Base-by-base conservation (phyloP, 2,888 invertebrate genomes). In the Apeira syringaria region DNA sequence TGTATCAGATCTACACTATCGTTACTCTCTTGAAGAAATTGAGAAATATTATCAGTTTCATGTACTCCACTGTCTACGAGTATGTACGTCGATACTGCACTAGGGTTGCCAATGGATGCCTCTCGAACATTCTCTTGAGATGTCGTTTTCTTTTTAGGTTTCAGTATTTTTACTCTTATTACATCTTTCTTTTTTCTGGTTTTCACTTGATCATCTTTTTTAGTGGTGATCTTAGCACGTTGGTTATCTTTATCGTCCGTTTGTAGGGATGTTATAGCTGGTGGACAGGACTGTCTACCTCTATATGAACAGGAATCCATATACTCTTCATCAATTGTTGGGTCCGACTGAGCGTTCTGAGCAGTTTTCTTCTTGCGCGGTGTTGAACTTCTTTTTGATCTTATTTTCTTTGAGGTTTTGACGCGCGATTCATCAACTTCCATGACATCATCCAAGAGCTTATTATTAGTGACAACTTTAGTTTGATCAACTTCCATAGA, bases 101-200 rank as follows among this genome's bases (percentile, higher is more conserved):
- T 64, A 1, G 20, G 33, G 24, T 56, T 49, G 3, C 41, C 40
- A 2, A 28, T 34, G 8, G 48, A 38, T 34, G 36, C 48, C 17
- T 53, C 47, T 26, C 27, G 15, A n/a, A 12, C 2, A 8, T 40
- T 57, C 10, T 52, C 51, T 8, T 42, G 41, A 17, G 33, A 48
- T 10, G 25, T 27, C 12, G 37, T 59, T 56, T 70, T 70, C 7
- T 27, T 43, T 36, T 60, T 74, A 1, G 87, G 87, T 43, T 72
- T 77, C 5, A 64, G 48, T 54, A 88, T 87, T 73, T 89, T 88
- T 0, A 88, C 86, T 72, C 77, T 85, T 9, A 88, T 86, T 0
- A 87, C 47, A 33, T 86, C 79, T 56, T 83, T 85, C 56, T 82
- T 84, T 33, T 59, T 71, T 49, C 47, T 72, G 2, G 46, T 52